A percentile compares a stretch with the other conserved stretches of the same genome.
Evolutionary conservation across 53 echinoderm and acorn worm species (phyloP).

Genomic region (Stichopus horrens): DNA sequence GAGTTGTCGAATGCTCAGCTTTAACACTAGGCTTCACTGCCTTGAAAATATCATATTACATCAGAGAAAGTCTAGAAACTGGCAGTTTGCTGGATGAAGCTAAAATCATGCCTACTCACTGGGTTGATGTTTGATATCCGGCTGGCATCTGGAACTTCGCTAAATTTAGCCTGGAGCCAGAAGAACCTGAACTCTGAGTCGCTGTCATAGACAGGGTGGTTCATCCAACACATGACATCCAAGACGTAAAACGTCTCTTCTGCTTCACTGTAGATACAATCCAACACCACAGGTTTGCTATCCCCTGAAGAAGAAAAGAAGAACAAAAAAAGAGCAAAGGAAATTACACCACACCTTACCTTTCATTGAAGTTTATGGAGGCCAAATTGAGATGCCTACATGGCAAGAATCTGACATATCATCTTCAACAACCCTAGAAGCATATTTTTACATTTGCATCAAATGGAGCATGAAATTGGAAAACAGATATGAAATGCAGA

Average conservation of each 20-base stretch:
- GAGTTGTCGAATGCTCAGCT: too few relatives aligned
- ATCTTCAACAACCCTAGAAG: too few relatives aligned
- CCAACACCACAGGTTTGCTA: constrained; percentile 60
- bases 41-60: too few relatives aligned
- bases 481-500: too few relatives aligned
- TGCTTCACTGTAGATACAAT: constrained; percentile 77
- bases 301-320: constrained; percentile 38
- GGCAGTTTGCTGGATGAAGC: not conserved
- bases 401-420: too few relatives aligned
- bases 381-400: too few relatives aligned
- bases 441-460: too few relatives aligned
- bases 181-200: constrained; percentile 96
- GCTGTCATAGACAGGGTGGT: constrained; percentile 93
- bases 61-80: not conserved
- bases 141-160: constrained; percentile 67
- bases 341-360: too few relatives aligned
- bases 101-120: constrained; percentile 54
- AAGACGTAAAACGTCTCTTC: constrained; percentile 73
- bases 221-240: constrained; percentile 97
- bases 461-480: too few relatives aligned
- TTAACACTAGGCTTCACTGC: too few relatives aligned
- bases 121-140: constrained; percentile 62
- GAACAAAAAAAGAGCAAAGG: not conserved
- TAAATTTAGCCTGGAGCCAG: constrained; percentile 87
- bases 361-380: too few relatives aligned